These are phyloP conservation scores for Cyphomyrmex costatus DNA, from an alignment of 1,140 invertebrate species.

Conservation along the genomic window DNA sequence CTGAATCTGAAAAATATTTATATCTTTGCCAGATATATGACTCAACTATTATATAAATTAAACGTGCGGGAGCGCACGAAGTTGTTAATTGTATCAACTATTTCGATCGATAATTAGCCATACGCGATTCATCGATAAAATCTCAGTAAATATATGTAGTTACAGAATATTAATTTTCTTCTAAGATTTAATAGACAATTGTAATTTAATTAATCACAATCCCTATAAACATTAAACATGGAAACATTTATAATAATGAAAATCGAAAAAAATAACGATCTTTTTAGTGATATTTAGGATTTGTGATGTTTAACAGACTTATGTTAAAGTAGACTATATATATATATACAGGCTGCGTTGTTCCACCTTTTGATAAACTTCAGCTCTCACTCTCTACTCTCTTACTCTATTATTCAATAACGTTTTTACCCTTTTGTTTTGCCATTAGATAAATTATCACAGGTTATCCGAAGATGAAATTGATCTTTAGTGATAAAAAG, in stretches of 20 bases:
- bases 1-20: conserved; percentile 39
- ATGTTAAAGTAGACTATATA: neutral
- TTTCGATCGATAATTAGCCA: conserved; percentile 5
- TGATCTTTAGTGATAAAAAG: neutral
- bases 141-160: neutral
- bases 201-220: neutral
- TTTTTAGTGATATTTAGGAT: neutral
- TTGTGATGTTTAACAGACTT: neutral
- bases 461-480: no score
- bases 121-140: neutral
- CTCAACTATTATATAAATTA: conserved; percentile 32
- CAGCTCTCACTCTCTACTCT: no score
- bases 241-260: neutral
- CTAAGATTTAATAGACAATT: neutral
- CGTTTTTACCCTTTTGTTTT: no score
- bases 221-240: neutral
- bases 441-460: no score
- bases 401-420: no score
- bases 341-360: no score
- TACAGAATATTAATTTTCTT: neutral
- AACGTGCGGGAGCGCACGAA: neutral
- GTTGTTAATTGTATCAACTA: neutral
- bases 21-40: conserved; percentile 33
- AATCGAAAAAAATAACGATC: neutral
- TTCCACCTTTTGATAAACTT: no score